A percentile compares a stretch with the other conserved stretches of the same genome.
phyloP scores from a whole-genome alignment of 2,797 vertebrate species.

The Anisognathus igniventris region DNA sequence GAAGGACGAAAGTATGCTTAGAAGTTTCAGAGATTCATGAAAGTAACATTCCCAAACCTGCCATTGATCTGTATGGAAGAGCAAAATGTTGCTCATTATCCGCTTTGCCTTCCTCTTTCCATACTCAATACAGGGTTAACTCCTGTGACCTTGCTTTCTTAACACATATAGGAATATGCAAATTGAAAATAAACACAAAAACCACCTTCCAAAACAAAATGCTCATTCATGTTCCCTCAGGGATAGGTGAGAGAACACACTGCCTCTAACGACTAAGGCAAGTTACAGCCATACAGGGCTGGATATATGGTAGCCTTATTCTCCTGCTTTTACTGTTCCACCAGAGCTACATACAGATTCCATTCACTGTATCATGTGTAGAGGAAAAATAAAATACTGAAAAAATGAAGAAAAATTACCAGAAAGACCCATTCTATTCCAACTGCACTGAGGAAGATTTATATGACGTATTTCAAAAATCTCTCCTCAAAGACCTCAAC shows the following conservation, averaged over 20 bases:
- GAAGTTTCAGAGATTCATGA: background rate
- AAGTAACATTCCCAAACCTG: background rate
- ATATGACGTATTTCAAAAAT: background rate
- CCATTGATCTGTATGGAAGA: background rate
- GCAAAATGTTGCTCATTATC: background rate
- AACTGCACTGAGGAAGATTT: background rate
- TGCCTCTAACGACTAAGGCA: background rate
- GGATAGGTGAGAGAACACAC: background rate
- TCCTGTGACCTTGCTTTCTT: background rate
- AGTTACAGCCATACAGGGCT: background rate
- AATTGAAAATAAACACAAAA: background rate
- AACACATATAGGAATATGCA: background rate
- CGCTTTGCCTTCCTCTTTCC: background rate
- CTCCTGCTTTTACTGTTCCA: background rate
- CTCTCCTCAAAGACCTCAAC: background rate
- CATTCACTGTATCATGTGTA: background rate
- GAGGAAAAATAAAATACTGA: background rate
- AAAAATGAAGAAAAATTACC: background rate
- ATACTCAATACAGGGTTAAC: background rate
- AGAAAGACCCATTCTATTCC: background rate
- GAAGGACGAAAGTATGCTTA: background rate
- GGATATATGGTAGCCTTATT: rapidly evolving
- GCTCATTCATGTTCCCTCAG: background rate
- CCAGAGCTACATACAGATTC: background rate
- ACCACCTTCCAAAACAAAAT: background rate